These are phyloP conservation scores for Danio albolineatus DNA, from an alignment of 2,797 vertebrate genomes.

Conservation along the genomic window DNA sequence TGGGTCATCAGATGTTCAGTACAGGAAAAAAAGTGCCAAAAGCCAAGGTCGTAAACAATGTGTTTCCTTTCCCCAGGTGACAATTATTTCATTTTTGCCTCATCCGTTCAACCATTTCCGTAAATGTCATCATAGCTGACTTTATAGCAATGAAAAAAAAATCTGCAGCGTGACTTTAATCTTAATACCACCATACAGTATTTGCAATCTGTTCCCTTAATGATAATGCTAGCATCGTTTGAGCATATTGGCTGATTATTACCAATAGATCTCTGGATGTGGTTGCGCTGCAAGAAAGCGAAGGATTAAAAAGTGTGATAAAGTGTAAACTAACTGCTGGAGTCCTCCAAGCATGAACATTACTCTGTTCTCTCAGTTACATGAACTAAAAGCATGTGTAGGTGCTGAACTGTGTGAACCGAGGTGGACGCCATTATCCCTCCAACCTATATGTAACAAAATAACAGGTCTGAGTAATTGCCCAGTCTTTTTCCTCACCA, in stretches of 20 bases:
- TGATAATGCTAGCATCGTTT: slow-evolving; percentile 8
- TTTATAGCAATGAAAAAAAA: background rate
- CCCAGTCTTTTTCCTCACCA: slow-evolving; percentile 42
- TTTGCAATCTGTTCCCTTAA: background rate
- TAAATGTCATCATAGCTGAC: slow-evolving; percentile 25
- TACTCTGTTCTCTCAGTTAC: slow-evolving; percentile 18
- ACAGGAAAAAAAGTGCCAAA: slow-evolving; percentile 54
- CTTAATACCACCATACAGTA: background rate
- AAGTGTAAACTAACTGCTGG: background rate
- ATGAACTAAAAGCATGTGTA: slow-evolving; percentile 31
- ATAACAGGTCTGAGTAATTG: slow-evolving; percentile 53
- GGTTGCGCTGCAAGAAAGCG: background rate
- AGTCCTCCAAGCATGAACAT: slow-evolving; percentile 11
- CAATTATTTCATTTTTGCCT: slow-evolving; percentile 53
- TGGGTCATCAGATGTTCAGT: slow-evolving; percentile 43
- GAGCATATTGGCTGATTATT: background rate
- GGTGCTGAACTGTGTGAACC: slow-evolving; percentile 12
- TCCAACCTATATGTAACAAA: slow-evolving; percentile 50
- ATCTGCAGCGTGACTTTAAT: background rate
- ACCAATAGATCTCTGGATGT: background rate
- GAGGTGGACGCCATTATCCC: slow-evolving; percentile 14
- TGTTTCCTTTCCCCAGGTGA: slow-evolving; percentile 62
- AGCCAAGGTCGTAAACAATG: slow-evolving; percentile 55
- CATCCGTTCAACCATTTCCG: slow-evolving; percentile 32
- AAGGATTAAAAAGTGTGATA: background rate